phyloP scores from a whole-genome alignment of 2,797 vertebrate species.

The Columba guinea region DNA sequence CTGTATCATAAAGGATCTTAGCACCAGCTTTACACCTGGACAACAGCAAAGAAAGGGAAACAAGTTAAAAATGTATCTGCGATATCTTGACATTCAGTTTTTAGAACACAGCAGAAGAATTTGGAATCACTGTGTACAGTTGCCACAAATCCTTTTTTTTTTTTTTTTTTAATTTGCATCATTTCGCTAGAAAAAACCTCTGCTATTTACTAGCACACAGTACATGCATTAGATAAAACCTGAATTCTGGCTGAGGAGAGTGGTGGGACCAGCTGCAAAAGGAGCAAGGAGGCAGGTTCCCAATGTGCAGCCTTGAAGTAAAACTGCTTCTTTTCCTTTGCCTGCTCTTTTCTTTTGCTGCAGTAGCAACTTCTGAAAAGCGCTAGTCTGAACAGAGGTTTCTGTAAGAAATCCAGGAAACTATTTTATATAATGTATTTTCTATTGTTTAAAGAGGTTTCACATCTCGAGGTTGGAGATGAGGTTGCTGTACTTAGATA shows the following conservation, averaged over 20 bases:
- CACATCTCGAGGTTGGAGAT: background rate
- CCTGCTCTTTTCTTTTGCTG: background rate
- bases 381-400: background rate
- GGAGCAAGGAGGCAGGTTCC: background rate
- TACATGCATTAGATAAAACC: background rate
- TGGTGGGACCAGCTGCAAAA: background rate
- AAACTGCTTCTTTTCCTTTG: background rate
- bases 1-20: background rate
- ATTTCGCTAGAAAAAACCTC: background rate
- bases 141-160: background rate
- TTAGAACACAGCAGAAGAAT: background rate
- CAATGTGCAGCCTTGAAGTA: background rate
- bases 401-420: background rate
- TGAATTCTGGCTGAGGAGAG: background rate
- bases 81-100: background rate
- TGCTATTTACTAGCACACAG: background rate
- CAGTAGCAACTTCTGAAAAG: background rate
- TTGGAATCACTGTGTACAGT: background rate
- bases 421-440: background rate
- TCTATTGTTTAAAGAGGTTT: background rate
- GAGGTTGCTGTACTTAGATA: background rate
- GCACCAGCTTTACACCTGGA: background rate
- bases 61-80: background rate
- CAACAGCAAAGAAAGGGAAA: background rate
- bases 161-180: background rate